Evolutionary conservation across 2,113 vertebrate species (phyloP).

Genomic region (Bungarus multicinctus): DNA sequence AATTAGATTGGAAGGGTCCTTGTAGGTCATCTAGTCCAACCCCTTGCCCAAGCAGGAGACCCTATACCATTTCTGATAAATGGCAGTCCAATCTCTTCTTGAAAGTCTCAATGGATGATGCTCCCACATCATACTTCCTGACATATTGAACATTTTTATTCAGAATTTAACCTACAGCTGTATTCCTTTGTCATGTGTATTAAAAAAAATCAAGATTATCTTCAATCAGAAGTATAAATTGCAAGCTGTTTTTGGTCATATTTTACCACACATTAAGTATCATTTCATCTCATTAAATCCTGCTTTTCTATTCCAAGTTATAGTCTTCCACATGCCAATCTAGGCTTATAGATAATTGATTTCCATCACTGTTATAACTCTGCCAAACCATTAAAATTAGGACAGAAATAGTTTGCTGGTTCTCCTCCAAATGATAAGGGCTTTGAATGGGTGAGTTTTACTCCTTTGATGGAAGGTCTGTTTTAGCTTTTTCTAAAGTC

Average conservation of each 20-base stretch:
- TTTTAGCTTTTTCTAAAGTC: neutral
- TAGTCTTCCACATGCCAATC: neutral
- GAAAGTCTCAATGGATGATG: too few species aligned
- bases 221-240: neutral
- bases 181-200: neutral
- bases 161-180: neutral
- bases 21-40: too few species aligned
- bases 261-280: neutral
- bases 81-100: too few species aligned
- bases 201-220: neutral
- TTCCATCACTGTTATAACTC: neutral
- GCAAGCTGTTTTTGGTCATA: neutral
- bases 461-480: neutral
- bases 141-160: neutral
- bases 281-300: neutral
- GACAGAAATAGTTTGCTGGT: neutral
- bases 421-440: neutral
- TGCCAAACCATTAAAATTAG: neutral
- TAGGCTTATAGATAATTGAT: neutral
- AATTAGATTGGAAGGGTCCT: too few species aligned
- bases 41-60: too few species aligned
- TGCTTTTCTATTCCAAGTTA: neutral
- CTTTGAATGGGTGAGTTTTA: neutral
- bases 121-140: neutral
- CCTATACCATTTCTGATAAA: too few species aligned